Percentiles rank a stretch among this genome's conserved stretches.
These are phyloP conservation scores for Hycleus cichorii DNA, from an alignment of 1,140 invertebrate species.

Conservation along the genomic window DNA sequence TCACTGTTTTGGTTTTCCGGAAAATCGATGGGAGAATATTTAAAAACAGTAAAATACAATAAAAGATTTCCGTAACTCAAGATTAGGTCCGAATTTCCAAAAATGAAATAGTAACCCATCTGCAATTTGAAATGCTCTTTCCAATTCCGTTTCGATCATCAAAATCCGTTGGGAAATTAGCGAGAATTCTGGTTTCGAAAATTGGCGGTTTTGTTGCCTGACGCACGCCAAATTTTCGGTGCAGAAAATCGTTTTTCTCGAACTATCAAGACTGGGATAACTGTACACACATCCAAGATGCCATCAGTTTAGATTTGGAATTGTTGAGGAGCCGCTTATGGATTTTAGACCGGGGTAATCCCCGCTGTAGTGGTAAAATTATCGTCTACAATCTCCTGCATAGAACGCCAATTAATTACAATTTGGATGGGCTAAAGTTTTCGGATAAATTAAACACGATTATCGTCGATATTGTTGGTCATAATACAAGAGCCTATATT, in stretches of 20 bases:
- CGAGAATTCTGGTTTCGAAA: no score
- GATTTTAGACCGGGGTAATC: constrained; percentile 31
- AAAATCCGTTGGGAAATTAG: no score
- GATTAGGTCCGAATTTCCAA: not conserved
- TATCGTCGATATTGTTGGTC: not conserved
- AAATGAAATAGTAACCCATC: no score
- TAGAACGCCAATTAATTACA: not conserved
- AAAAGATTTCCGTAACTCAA: not conserved
- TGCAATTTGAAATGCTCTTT: no score
- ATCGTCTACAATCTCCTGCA: constrained; percentile 27
- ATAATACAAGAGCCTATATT: constrained; percentile 21
- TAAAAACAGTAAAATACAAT: no score
- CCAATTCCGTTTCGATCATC: no score
- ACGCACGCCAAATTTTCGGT: not conserved
- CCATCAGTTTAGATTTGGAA: constrained; percentile 27
- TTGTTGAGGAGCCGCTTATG: constrained; percentile 25
- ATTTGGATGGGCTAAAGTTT: not conserved
- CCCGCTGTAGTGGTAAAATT: constrained; percentile 26
- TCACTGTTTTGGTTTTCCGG: no score
- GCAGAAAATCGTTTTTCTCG: constrained; percentile 8
- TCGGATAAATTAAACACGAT: not conserved
- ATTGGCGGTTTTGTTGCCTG: no score
- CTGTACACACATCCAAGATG: constrained; percentile 29
- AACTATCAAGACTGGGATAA: constrained; percentile 27
- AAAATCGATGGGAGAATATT: no score